Evolutionary conservation across 2,888 invertebrate species (phyloP).

Genomic region (Lasioglossum lativentre): DNA sequence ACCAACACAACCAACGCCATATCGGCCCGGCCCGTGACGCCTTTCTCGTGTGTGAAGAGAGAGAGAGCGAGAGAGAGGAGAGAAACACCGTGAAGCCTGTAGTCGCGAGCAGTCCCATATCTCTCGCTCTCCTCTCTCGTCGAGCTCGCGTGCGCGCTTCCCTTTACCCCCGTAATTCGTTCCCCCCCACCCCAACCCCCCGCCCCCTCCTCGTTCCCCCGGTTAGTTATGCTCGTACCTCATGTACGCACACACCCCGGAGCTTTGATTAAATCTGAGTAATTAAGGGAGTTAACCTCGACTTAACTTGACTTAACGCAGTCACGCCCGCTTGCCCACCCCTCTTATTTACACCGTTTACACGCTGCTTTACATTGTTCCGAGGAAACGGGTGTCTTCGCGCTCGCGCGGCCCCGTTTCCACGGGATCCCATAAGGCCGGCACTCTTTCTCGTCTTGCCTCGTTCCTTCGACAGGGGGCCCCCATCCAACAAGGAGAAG

Average conservation of each 20-base stretch:
- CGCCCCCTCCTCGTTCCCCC: not conserved
- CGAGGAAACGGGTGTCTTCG: conserved; percentile 66
- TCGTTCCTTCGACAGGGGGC: not conserved
- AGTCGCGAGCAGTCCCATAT: conserved; percentile 44
- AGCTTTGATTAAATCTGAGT: conserved; percentile 83
- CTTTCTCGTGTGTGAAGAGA: not conserved
- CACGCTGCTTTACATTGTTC: conserved; percentile 78
- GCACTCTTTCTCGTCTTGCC: conserved; percentile 33
- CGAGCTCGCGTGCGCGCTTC: conserved; percentile 36
- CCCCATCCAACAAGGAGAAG: conserved; percentile 16
- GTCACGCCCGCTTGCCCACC: conserved; percentile 84
- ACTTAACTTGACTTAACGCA: conserved; percentile 84
- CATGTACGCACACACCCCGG: conserved; percentile 70
- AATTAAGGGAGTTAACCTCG: conserved; percentile 84
- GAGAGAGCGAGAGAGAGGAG: not conserved
- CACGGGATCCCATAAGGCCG: not conserved
- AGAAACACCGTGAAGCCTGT: conserved; percentile 31
- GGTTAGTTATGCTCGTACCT: conserved; percentile 76
- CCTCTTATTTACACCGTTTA: conserved; percentile 81
- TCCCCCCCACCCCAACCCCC: conserved; percentile 20
- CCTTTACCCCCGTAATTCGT: conserved; percentile 43
- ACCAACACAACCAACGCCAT: not conserved
- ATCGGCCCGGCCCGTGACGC: conserved; percentile 7
- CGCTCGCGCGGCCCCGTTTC: conserved; percentile 32
- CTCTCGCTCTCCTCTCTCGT: conserved; percentile 34